Evolutionary conservation across 2,888 invertebrate species (phyloP), one percentile per base, ranked within the genome.

Genomic region (Euspilapteryx auroguttella): DNA sequence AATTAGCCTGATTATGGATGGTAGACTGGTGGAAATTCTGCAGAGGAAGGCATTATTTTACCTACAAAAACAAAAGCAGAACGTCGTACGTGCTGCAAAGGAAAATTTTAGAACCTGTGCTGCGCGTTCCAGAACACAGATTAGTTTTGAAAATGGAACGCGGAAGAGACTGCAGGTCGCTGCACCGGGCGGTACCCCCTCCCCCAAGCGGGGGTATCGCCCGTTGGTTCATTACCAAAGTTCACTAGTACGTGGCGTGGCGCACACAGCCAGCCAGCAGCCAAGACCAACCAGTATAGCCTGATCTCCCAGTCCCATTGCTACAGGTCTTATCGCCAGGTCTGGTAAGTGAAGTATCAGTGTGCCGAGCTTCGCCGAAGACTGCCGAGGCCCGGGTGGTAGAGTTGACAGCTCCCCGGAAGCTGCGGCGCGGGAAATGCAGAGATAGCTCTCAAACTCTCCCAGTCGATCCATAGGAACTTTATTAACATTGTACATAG

Each of bases 171-270:
- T 47, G 55, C 54, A 56, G 61, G 55, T 58, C 58, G 59, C 51
- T 61, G 64, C 55, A 59, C 54, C n/a, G n/a, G n/a, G n/a, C n/a
- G n/a, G n/a, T n/a, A 14, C 40, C 40, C 47, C 45, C 37, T 38
- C 50, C 51, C 57, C n/a, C n/a, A n/a, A n/a, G n/a, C n/a, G n/a
- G 54, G 61, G 53, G 61, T 51, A 55, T 55, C 55, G 54, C 57
- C 62, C 52, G 53, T 45, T 47, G 57, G 73, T 73, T 73, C 73
- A 73, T 73, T 73, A 73, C 59, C 71, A 73, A 73, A 71, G 73
- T 73, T 73, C 73, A 73, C 62, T 68, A 63, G 66, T 63, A 62
- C 68, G 56, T 30, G 47, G 51, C 61, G 59, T n/a, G n/a, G n/a
- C n/a, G n/a, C n/a, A n/a, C n/a, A n/a, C n/a, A n/a, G n/a, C n/a